phyloP scores from a whole-genome alignment of 2,113 vertebrate genomes.

The Ariopsis seemanni region DNA sequence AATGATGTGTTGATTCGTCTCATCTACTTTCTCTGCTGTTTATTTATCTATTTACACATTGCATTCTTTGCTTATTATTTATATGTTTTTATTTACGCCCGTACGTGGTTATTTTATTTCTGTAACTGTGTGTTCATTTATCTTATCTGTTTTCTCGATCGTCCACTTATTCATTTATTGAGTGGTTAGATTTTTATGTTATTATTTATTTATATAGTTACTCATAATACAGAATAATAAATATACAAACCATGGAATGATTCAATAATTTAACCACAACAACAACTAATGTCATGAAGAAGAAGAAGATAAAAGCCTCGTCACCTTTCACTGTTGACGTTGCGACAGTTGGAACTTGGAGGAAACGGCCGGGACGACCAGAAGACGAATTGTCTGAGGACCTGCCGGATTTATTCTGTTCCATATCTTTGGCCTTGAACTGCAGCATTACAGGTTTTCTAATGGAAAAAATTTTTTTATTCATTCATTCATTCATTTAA shows the following conservation, averaged over 20 bases:
- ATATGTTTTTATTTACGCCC: not conserved
- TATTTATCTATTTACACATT: not conserved
- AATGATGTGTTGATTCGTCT: not conserved
- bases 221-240: not conserved
- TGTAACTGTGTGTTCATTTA: too few relatives aligned
- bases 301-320: not conserved
- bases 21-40: not conserved
- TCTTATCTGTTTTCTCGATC: too few relatives aligned
- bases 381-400: conserved; percentile 75
- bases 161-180: not conserved
- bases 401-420: conserved; percentile 73
- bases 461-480: conserved; percentile 21
- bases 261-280: not conserved
- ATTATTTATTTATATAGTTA: not conserved
- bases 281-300: too few relatives aligned
- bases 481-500: not conserved
- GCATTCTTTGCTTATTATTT: not conserved
- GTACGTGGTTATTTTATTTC: not conserved
- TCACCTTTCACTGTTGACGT: conserved; percentile 82
- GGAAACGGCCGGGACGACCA: conserved; percentile 75
- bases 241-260: not conserved
- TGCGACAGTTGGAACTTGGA: conserved; percentile 75
- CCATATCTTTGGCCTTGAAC: conserved; percentile 77
- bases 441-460: conserved; percentile 85
- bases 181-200: not conserved